Evolutionary conservation across 2,797 vertebrate species (phyloP), one percentile per base, ranked within the genome.

Genomic region (Thamnophis elegans): DNA sequence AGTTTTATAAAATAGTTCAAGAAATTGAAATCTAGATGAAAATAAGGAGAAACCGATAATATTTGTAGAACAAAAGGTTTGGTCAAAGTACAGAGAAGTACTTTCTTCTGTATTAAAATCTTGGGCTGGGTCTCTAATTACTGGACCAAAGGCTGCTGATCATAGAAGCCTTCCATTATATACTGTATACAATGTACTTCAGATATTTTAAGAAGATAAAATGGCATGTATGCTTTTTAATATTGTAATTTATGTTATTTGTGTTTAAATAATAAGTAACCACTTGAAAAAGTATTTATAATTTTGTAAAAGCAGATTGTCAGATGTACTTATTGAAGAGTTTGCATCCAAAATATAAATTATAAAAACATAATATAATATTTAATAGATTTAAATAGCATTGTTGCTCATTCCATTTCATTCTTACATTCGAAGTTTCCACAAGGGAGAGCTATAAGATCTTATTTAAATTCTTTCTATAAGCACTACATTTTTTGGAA

Each of bases 401-500:
- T 25, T 47, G 36, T 82, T 12, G 32, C 68, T 78, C 22, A 42
- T 32, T 89, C 47, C 0, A 86, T 55, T 85, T 86, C 16, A 28
- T 92, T 89, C 54, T 32, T 93, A 92, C 85, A 85, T 11, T 91
- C 0, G 94, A 93, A 56, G 85, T 90, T 60, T 91, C 97, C 98
- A 97, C 97, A 93, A 98, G 97, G 95, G 97, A 97, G 97, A 94
- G 96, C 94, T 89, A 90, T 92, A 5, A 6, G 25, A 88, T 1
- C 0, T 0, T 0, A 25, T 60, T 58, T 88, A 88, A 92, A 62
- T 3, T 2, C 25, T 28, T 36, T 56, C 18, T 73, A 26, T 12
- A 22, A n/a, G n/a, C 32, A 60, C 10, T 3, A 60, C 11, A 54
- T 88, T 91, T 88, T 82, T 55, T n/a, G 62, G 25, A 60, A 85